Evolutionary conservation across 2,113 vertebrate species (phyloP).

Genomic region (Chloroceryle aenea): DNA sequence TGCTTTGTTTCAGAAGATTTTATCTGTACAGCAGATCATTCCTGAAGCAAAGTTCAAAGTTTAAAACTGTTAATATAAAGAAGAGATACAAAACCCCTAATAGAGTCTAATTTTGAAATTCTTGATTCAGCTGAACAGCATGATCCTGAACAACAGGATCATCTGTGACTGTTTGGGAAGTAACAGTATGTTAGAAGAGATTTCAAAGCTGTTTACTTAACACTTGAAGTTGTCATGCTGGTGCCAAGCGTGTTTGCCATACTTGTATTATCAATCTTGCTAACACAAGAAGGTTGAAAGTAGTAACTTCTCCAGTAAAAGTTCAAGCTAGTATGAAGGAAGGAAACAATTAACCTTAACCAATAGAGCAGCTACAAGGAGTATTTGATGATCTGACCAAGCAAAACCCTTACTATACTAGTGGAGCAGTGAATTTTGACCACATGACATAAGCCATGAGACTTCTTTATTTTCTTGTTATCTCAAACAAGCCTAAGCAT

Average conservation of each 20-base stretch:
- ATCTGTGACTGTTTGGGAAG: background rate
- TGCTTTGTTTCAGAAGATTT: background rate
- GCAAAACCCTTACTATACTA: background rate
- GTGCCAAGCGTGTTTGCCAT: background rate
- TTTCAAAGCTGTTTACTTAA: background rate
- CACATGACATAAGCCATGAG: background rate
- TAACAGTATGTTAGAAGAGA: background rate
- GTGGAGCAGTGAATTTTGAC: background rate
- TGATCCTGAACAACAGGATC: background rate
- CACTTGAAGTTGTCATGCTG: background rate
- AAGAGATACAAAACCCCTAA: background rate
- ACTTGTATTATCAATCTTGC: background rate
- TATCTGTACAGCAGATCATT: background rate
- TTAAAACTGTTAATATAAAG: background rate
- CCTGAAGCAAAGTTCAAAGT: background rate
- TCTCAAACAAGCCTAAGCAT: background rate
- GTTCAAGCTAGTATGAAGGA: background rate
- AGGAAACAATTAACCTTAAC: background rate
- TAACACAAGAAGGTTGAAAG: background rate
- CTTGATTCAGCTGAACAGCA: conserved; percentile 3
- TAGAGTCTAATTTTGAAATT: background rate
- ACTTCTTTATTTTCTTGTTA: background rate
- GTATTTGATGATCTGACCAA: background rate
- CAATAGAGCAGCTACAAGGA: background rate
- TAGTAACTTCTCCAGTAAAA: background rate